phyloP scores from a whole-genome alignment of 2,113 vertebrate species.

The Sylvilagus bachmani region DNA sequence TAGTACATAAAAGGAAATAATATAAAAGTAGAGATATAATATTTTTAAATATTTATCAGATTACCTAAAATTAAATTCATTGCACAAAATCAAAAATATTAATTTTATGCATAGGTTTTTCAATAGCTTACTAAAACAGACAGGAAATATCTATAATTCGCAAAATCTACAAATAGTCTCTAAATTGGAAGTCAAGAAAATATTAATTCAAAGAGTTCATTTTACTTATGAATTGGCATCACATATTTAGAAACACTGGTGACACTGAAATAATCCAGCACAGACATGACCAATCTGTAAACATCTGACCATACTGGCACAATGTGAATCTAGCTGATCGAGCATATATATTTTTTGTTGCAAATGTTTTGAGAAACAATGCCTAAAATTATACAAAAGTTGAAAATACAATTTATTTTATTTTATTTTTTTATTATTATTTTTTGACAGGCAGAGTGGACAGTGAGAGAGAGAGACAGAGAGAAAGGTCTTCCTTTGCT shows the following conservation, averaged over 20 bases:
- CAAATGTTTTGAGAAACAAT: constrained; percentile 61
- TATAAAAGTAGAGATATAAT: neutral
- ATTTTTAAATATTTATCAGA: constrained; percentile 65
- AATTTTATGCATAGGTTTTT: constrained; percentile 25
- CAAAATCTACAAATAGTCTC: neutral
- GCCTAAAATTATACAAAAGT: too few relatives aligned
- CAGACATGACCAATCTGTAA: constrained; percentile 71
- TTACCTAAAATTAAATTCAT: constrained; percentile 72
- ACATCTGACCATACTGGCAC: constrained; percentile 77
- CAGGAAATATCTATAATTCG: neutral
- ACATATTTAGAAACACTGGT: constrained; percentile 73
- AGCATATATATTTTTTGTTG: constrained; percentile 83
- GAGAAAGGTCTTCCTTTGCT: too few relatives aligned
- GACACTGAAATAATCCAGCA: constrained; percentile 29
- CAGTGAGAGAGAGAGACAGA: too few relatives aligned
- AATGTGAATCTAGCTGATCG: neutral
- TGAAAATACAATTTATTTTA: too few relatives aligned
- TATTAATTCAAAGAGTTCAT: neutral
- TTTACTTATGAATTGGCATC: neutral
- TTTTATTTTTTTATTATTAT: too few relatives aligned
- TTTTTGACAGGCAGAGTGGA: too few relatives aligned
- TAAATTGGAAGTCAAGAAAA: neutral
- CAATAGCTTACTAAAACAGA: neutral
- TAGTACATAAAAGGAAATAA: neutral
- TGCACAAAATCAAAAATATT: constrained; percentile 70